phyloP scores from a whole-genome alignment of 2,113 vertebrate genomes.

The Fulica atra region DNA sequence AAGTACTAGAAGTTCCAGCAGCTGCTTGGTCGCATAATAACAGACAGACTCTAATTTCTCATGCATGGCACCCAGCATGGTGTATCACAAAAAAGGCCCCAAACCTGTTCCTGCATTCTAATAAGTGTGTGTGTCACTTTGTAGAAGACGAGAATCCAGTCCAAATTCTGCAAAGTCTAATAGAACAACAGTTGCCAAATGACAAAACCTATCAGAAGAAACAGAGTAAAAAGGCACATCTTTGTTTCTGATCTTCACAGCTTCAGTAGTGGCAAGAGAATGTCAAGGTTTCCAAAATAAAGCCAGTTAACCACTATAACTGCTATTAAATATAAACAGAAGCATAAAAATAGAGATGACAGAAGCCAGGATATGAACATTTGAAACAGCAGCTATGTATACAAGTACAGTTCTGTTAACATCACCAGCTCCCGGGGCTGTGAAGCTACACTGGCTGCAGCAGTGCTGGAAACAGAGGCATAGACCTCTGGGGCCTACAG shows the following conservation, averaged over 20 bases:
- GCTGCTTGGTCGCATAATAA: constrained; percentile 29
- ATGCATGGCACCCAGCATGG: constrained; percentile 38
- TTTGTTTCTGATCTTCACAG: constrained; percentile 45
- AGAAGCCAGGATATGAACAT: background rate
- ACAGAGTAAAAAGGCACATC: constrained; percentile 30
- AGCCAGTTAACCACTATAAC: constrained; percentile 29
- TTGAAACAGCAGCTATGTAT: constrained; percentile 14
- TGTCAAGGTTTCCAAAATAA: constrained; percentile 29
- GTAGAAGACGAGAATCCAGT: constrained; percentile 49
- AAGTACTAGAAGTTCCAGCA: constrained; percentile 28
- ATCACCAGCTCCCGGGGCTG: background rate
- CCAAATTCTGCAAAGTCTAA: constrained; percentile 42
- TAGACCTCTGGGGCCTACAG: background rate
- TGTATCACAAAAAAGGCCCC: constrained; percentile 34
- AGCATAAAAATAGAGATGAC: background rate
- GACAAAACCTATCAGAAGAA: constrained; percentile 53
- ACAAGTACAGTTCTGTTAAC: constrained; percentile 2
- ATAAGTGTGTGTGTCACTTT: constrained; percentile 2
- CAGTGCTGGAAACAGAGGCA: background rate
- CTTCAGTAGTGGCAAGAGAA: background rate
- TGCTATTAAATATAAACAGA: constrained; percentile 48
- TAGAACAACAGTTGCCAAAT: constrained; percentile 51
- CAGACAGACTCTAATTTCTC: constrained; percentile 33
- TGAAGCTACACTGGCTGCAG: background rate
- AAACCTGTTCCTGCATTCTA: constrained; percentile 43